Evolutionary conservation across 2,888 invertebrate genomes (phyloP).

Genomic region (Euplexia lucipara): DNA sequence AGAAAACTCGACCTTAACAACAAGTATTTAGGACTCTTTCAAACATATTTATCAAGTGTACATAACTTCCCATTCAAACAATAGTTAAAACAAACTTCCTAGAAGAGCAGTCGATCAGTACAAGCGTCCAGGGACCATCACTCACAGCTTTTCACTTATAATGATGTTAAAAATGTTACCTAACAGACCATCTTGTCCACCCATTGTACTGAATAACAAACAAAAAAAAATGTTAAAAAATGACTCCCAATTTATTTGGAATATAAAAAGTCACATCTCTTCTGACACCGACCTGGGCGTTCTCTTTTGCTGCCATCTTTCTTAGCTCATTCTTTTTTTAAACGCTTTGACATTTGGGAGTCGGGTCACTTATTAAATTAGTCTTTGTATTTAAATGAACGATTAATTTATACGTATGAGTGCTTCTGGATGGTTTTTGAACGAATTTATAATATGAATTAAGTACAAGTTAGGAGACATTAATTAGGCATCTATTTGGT

Average conservation of each 20-base stretch:
- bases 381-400: conserved; percentile 90
- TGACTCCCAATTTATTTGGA: conserved; percentile 90
- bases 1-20: too few relatives aligned
- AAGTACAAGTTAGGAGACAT: neutral
- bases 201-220: conserved; percentile 89
- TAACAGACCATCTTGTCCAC: conserved; percentile 89
- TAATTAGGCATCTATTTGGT: too few relatives aligned
- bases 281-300: conserved; percentile 87
- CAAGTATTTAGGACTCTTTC: neutral
- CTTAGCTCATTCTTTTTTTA: conserved; percentile 82
- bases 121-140: conserved; percentile 76
- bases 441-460: conserved; percentile 17
- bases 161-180: conserved; percentile 90
- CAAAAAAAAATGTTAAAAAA: conserved; percentile 85
- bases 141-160: conserved; percentile 89
- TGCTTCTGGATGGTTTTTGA: conserved; percentile 70
- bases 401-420: conserved; percentile 84
- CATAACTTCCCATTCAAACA: conserved; percentile 29
- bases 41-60: conserved; percentile 21
- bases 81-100: conserved; percentile 47
- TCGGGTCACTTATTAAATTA: conserved; percentile 90
- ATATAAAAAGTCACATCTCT: conserved; percentile 87
- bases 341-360: conserved; percentile 87
- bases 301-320: conserved; percentile 83
- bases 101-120: conserved; percentile 53